Evolutionary conservation across 2,797 vertebrate genomes (phyloP), one percentile per base, ranked within the genome.

Genomic region (Odontamblyopus rebecca): DNA sequence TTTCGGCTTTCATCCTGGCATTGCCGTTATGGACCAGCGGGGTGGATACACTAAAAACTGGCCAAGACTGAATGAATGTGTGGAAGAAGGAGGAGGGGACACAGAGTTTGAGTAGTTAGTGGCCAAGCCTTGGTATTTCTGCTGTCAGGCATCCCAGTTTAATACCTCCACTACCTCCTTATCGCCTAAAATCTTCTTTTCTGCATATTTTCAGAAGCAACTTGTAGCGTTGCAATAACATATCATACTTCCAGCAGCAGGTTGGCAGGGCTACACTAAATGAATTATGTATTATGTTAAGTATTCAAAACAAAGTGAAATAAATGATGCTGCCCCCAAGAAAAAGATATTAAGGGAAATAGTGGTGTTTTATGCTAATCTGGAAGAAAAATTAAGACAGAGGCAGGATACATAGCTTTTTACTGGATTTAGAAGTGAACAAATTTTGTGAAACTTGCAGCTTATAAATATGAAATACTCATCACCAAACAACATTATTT

Each of bases 261-360:
- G 73, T 70, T 70, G 72, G 32, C 71, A 70, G 79, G 63, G 65
- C 35, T 53, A 73, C 63, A 68, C 59, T 62, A 23, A 77, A 85
- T 79, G 70, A 81, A 78, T 82, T 74, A 80, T 77, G 67, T 18
- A 77, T 81, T 65, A 75, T 76, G 69, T 79, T 78, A 82, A 78
- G 70, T 44, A 68, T 82, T 81, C 53, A 64, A 73, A 78, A 70
- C 67, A 80, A 78, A 73, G 26, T 68, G 30, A 71, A 78, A 85
- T 68, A 77, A 79, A 85, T 4, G 8, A 80, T 70, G 53, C 71
- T 64, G 67, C 61, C 54, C 72, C 63, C 23, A 64, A 79, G 70
- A 74, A 75, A 73, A 61, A 61, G 50, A 74, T 72, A 69, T 73
- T 64, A 77, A 50, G 73, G 70, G n/a, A 65, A 76, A 74, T 53